Evolutionary conservation across 2,113 vertebrate genomes (phyloP), one percentile per base, ranked within the genome.

Genomic region (Stigmatopora argus): DNA sequence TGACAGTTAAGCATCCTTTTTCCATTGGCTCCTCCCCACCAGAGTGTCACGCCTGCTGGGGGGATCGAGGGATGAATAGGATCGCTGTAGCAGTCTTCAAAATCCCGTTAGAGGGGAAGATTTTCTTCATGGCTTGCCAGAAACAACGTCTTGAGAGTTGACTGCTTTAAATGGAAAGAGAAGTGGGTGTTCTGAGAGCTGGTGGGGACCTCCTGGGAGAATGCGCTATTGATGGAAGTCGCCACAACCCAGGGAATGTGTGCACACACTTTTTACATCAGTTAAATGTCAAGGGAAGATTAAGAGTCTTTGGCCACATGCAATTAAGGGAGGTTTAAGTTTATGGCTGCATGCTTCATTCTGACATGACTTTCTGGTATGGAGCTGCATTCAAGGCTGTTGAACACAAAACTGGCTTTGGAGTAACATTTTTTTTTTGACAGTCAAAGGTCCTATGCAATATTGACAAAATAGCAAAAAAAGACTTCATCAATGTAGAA

Each of bases 91-190:
- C 67, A 63, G 70, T 57, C 64, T 80, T 65, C n/a, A 44, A 65
- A 83, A 83, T 80, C 74, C 75, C 67, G 74, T 86, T 84, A 78
- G 56, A 71, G 70, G 55, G 72, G 72, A 67, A 78, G 64, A 83
- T 78, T 86, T 71, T 72, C 75, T 81, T 81, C 75, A 81, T 45
- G 83, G 69, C 80, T 79, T 67, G 82, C 72, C 73, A 45, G 58
- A 77, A 75, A 65, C 9, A 59, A 81, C 70, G 79, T 80, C 72
- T 73, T 63, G 49, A 79, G 72, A 78, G 12, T 41, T 70, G 3
- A 21, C 64, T 53, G 61, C 62, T 65, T 64, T 78, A 73, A 71
- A 60, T 49, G 62, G 73, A 80, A 72, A 72, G 73, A 67, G 76
- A 80, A 75, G 72, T 67, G 26, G 31, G 59, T 74, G 72, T 78